Conservation (phyloP, 2,888 invertebrate species). For the Anagyrus pseudococci region DNA sequence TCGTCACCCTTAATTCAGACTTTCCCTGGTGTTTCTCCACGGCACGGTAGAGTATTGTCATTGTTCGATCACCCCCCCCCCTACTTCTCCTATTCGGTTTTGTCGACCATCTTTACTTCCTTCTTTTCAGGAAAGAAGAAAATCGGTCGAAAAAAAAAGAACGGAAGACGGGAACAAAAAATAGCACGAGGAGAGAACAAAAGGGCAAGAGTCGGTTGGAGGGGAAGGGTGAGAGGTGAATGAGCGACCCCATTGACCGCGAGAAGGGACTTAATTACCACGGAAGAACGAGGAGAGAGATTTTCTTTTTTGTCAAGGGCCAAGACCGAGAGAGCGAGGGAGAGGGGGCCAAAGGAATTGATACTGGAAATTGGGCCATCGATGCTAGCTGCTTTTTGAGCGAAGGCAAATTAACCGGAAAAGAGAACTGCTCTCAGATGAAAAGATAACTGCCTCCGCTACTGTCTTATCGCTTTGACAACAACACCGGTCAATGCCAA, state of each 20-base stretch:
- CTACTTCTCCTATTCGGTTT: background rate
- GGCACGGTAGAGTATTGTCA: constrained; percentile 14
- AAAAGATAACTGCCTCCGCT: background rate
- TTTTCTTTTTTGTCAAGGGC: constrained; percentile 6
- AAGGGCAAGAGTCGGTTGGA: background rate
- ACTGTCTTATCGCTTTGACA: too few relatives aligned
- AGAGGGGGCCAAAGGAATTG: constrained; percentile 1
- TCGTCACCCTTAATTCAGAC: constrained; percentile 26
- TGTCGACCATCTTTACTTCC: background rate
- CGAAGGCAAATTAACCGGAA: constrained; percentile 26
- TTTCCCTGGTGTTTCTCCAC: constrained; percentile 16
- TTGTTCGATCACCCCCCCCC: constrained; percentile 29
- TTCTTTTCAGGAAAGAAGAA: constrained; percentile 18
- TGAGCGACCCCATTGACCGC: constrained; percentile 45
- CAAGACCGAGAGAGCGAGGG: background rate
- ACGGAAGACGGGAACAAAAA: background rate
- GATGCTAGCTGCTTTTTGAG: background rate
- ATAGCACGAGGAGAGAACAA: constrained; percentile 13
- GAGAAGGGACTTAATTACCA: constrained; percentile 48
- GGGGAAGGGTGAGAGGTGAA: constrained; percentile 11
- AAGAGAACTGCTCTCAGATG: constrained; percentile 8
- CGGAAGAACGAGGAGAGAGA: constrained; percentile 12
- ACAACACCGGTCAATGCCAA: too few relatives aligned
- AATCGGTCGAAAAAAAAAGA: constrained; percentile 40
- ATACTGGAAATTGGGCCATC: constrained; percentile 15